These are phyloP conservation scores for Carterocephalus palaemon DNA, from an alignment of 2,888 invertebrate genomes.

Conservation along the genomic window DNA sequence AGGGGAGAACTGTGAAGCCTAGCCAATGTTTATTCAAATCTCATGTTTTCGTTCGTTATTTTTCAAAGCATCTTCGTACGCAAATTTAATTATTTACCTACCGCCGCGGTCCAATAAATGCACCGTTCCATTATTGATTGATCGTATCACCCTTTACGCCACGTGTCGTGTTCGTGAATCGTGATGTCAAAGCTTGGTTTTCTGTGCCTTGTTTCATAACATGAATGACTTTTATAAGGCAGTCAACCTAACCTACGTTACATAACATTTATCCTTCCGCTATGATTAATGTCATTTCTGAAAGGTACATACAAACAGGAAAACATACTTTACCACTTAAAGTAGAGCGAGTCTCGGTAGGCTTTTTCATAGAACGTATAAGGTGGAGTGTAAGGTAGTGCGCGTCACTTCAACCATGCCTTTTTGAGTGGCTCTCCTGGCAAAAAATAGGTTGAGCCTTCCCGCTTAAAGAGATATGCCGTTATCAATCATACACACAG, in stretches of 20 bases:
- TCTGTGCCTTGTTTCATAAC: too few species aligned
- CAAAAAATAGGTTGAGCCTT: constrained; percentile 14
- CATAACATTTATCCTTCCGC: too few species aligned
- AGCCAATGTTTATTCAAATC: too few species aligned
- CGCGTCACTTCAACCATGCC: constrained; percentile 12
- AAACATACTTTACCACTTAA: neutral
- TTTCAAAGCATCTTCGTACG: constrained; percentile 12
- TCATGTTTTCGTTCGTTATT: constrained; percentile 15
- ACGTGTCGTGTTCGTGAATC: too few species aligned
- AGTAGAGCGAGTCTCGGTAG: neutral
- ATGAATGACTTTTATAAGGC: too few species aligned
- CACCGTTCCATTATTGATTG: constrained; percentile 12
- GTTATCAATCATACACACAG: neutral
- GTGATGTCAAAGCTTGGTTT: too few species aligned
- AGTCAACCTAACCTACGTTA: too few species aligned
- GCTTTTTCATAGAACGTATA: constrained; percentile 3
- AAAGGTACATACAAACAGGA: neutral
- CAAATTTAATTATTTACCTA: constrained; percentile 20
- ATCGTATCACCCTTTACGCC: constrained; percentile 9
- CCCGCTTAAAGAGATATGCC: constrained; percentile 6
- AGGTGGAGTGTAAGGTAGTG: constrained; percentile 9
- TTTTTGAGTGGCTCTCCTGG: constrained; percentile 16
- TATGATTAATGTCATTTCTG: neutral
- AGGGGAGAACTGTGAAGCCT: too few species aligned
- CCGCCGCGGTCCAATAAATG: constrained; percentile 3